Evolutionary conservation across 2,888 invertebrate genomes (phyloP).

Genomic region (Mimachlamys varia): DNA sequence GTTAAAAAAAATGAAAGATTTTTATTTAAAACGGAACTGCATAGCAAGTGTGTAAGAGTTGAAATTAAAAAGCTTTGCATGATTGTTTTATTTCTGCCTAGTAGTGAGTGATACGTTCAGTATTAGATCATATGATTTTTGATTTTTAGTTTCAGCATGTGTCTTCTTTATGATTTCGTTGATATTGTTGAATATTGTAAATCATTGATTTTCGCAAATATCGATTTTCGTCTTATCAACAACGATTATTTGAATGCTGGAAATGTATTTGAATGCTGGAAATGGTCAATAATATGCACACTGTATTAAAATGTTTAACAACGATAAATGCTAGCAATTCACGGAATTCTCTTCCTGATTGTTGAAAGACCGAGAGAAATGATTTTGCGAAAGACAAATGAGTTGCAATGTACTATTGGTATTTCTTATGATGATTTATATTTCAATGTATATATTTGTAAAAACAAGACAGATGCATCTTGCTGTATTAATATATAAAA

Average conservation of each 20-base stretch:
- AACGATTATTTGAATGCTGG: too few relatives aligned
- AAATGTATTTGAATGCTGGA: too few relatives aligned
- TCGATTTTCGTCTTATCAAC: too few relatives aligned
- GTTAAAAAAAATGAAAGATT: background rate
- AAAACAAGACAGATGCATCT: too few relatives aligned
- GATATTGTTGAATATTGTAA: constrained; percentile 2
- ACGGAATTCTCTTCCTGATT: too few relatives aligned
- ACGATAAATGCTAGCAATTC: too few relatives aligned
- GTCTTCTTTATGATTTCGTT: background rate
- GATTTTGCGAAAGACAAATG: background rate
- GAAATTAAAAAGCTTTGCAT: constrained; percentile 34
- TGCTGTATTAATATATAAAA: too few relatives aligned
- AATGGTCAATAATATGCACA: too few relatives aligned
- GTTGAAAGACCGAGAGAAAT: background rate
- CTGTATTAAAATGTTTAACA: too few relatives aligned
- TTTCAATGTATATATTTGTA: too few relatives aligned
- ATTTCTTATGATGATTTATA: too few relatives aligned
- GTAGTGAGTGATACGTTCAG: background rate
- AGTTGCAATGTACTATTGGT: too few relatives aligned
- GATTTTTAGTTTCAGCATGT: constrained; percentile 10
- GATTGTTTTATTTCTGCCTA: constrained; percentile 33
- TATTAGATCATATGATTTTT: background rate
- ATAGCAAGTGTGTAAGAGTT: constrained; percentile 22
- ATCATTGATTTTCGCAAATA: background rate
- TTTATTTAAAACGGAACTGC: background rate